These are phyloP conservation scores for Homarus americanus DNA, from an alignment of 1,140 invertebrate species.

Conservation along the genomic window DNA sequence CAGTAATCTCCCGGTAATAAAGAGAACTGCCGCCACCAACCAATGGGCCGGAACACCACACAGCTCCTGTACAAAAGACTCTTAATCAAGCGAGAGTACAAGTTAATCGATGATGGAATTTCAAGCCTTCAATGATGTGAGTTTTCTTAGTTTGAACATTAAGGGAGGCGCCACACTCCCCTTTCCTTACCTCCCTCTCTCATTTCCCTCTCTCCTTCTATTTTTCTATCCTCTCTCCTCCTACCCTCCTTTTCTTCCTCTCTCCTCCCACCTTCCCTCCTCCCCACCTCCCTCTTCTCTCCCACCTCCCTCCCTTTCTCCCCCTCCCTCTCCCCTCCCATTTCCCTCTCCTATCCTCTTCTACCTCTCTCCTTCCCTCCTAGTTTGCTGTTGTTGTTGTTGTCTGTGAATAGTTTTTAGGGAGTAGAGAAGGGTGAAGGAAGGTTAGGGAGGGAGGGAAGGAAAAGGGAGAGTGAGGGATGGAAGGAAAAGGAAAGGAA, in stretches of 20 bases:
- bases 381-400: background rate
- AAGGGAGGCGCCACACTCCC: too few relatives aligned
- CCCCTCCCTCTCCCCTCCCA: too few relatives aligned
- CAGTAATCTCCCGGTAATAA: background rate
- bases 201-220: too few relatives aligned
- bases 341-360: too few relatives aligned
- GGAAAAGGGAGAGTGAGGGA: background rate
- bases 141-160: too few relatives aligned
- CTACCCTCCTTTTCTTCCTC: too few relatives aligned
- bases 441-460: background rate
- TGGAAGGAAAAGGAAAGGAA: background rate
- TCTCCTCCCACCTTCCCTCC: too few relatives aligned
- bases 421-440: background rate
- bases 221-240: too few relatives aligned
- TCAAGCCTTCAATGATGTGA: background rate
- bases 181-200: too few relatives aligned
- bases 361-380: too few relatives aligned
- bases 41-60: slow-evolving; percentile 21
- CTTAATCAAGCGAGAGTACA: slow-evolving; percentile 40
- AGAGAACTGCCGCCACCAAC: background rate
- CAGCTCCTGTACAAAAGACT: slow-evolving; percentile 20
- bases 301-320: too few relatives aligned
- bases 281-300: too few relatives aligned
- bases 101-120: slow-evolving; percentile 3
- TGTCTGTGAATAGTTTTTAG: background rate